These are phyloP conservation scores for Chrysolina americana DNA, from an alignment of 2,888 invertebrate genomes.

Conservation along the genomic window DNA sequence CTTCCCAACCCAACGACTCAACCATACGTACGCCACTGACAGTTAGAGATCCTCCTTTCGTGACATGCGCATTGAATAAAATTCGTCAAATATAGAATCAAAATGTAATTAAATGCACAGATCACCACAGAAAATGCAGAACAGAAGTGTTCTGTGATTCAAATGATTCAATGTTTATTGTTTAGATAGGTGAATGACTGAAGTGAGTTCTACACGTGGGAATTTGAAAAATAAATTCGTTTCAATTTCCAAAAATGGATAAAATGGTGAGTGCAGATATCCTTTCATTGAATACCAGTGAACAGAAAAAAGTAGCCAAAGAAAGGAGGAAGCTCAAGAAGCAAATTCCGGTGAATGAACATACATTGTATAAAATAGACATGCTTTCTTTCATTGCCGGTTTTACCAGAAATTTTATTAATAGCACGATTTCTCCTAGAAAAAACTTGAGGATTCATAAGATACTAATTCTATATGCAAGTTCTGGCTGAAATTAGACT, in stretches of 20 bases:
- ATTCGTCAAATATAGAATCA: too few species aligned
- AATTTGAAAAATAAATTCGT: constrained; percentile 15
- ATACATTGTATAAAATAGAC: neutral
- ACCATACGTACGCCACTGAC: too few species aligned
- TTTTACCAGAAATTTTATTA: neutral
- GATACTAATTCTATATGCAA: too few species aligned
- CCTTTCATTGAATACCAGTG: constrained; percentile 63
- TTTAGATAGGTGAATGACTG: too few species aligned
- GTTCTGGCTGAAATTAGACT: too few species aligned
- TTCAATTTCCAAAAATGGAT: constrained; percentile 41
- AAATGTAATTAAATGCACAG: too few species aligned
- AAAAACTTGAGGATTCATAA: neutral
- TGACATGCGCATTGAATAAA: too few species aligned
- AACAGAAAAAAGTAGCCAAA: constrained; percentile 73
- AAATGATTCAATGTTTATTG: too few species aligned
- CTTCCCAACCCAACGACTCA: too few species aligned
- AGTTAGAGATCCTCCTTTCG: too few species aligned
- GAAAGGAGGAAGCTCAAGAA: constrained; percentile 73
- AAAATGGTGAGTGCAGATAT: constrained; percentile 51
- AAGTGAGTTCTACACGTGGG: constrained; percentile 41
- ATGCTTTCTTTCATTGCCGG: neutral
- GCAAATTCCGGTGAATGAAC: constrained; percentile 69
- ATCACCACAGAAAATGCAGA: too few species aligned
- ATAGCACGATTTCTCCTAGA: neutral
- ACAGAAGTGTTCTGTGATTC: too few species aligned